phyloP scores from a whole-genome alignment of 2,113 vertebrate species.

The Lamprotornis superbus region DNA sequence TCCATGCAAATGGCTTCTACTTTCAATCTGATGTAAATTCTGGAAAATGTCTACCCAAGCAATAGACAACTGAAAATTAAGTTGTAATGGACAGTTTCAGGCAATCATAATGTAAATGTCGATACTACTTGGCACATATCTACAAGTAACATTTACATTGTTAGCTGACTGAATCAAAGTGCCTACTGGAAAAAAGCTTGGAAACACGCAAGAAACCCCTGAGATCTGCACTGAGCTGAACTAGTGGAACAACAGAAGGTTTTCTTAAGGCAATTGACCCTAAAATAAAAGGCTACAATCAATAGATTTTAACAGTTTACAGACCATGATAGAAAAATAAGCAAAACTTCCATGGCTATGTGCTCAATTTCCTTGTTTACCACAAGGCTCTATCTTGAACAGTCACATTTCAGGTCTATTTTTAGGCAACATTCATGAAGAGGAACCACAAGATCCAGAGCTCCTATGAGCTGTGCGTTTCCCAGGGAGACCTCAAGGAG shows the following conservation, averaged over 20 bases:
- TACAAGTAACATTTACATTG: neutral
- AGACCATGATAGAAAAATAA: neutral
- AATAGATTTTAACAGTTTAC: slow-evolving; percentile 12
- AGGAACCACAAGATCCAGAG: neutral
- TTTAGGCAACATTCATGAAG: slow-evolving; percentile 10
- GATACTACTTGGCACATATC: neutral
- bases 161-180: neutral
- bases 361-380: slow-evolving; percentile 22
- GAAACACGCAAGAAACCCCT: neutral
- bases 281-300: neutral
- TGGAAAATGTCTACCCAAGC: neutral
- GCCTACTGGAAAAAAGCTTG: neutral
- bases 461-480: neutral
- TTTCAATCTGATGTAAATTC: neutral
- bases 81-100: neutral
- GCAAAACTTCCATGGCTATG: neutral
- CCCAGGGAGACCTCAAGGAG: slow-evolving; percentile 1
- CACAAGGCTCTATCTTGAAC: neutral
- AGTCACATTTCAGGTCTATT: slow-evolving; percentile 39
- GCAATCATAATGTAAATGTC: neutral
- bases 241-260: neutral
- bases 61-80: neutral
- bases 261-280: neutral
- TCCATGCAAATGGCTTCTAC: neutral
- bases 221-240: neutral